Evolutionary conservation across 2,113 vertebrate species (phyloP).

Genomic region (Amphiprion ocellaris): DNA sequence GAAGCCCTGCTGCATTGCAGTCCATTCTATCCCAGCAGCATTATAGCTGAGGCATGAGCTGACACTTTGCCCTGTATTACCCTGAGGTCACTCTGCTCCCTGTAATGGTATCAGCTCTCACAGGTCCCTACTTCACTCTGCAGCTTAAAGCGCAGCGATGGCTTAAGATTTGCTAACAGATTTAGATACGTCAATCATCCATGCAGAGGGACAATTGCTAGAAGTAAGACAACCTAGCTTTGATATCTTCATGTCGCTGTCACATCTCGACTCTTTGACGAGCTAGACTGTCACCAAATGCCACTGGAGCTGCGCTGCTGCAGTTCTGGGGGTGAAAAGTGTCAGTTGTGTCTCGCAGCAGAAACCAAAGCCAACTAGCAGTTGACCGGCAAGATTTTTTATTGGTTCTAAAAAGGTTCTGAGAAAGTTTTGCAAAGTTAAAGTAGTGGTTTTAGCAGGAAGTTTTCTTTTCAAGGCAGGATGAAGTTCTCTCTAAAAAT

Average conservation of each 20-base stretch:
- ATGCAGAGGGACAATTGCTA: constrained; percentile 39
- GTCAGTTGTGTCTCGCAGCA: background rate
- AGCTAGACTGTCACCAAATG: constrained; percentile 45
- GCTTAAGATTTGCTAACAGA: background rate
- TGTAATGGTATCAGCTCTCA: background rate
- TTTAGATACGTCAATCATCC: constrained; percentile 30
- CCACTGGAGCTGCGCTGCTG: background rate
- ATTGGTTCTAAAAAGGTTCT: background rate
- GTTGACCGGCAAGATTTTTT: too few relatives aligned
- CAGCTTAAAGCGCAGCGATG: rapidly evolving
- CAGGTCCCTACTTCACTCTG: background rate
- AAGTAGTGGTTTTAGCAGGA: too few relatives aligned
- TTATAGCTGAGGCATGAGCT: constrained; percentile 31
- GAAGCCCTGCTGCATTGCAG: too few relatives aligned
- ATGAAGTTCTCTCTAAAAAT: too few relatives aligned
- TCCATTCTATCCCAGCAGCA: too few relatives aligned
- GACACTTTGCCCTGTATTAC: constrained; percentile 18
- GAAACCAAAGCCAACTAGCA: background rate
- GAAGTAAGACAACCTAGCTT: background rate
- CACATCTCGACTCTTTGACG: constrained; percentile 34
- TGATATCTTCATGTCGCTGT: constrained; percentile 6
- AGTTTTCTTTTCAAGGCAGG: too few relatives aligned
- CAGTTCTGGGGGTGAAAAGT: rapidly evolving
- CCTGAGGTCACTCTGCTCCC: constrained; percentile 14
- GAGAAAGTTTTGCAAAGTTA: too few relatives aligned